Conservation (phyloP, 2,888 invertebrate genomes). For the Norana najaformis region DNA sequence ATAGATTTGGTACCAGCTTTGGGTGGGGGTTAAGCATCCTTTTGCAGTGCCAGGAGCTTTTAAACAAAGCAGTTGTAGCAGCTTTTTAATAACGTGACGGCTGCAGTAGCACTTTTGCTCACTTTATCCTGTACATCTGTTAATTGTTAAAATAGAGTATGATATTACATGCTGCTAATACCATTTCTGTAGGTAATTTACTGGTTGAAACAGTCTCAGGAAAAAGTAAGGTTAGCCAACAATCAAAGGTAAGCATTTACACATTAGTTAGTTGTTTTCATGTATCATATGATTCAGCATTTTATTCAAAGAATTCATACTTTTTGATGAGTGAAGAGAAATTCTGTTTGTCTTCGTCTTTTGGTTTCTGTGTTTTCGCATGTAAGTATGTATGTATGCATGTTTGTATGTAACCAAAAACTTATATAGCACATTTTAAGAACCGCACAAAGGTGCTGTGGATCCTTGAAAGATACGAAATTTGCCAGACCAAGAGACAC, state of each 20-base stretch:
- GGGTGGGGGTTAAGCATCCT: no score
- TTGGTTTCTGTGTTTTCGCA: background rate
- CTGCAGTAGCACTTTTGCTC: background rate
- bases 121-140: background rate
- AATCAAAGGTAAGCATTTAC: background rate
- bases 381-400: no score
- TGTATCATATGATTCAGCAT: background rate
- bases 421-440: no score
- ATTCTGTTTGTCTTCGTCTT: background rate
- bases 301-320: background rate
- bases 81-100: no score
- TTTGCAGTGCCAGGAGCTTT: no score
- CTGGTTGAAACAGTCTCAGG: background rate
- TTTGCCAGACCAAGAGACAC: no score
- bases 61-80: no score
- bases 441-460: no score
- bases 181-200: background rate
- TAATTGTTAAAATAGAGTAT: background rate
- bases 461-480: no score
- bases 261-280: background rate
- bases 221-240: background rate
- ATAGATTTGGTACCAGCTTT: no score
- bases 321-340: background rate
- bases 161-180: background rate
- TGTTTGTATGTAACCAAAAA: no score